phyloP scores from a whole-genome alignment of 2,113 vertebrate species.

The Malurus elegans region DNA sequence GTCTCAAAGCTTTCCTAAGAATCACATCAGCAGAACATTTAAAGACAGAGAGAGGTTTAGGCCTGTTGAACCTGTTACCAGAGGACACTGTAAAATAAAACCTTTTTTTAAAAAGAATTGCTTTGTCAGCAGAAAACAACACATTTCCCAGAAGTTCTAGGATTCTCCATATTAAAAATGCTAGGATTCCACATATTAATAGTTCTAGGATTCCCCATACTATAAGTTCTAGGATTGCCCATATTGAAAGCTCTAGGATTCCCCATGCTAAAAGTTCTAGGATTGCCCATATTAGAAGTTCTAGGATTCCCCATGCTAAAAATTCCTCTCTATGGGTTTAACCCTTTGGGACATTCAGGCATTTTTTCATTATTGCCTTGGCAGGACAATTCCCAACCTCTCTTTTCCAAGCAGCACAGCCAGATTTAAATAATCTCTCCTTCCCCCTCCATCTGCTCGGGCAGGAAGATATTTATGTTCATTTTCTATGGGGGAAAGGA shows the following conservation, averaged over 20 bases:
- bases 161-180: not conserved
- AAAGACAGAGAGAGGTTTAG: not conserved
- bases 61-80: not conserved
- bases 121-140: not conserved
- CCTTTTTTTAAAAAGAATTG: not conserved
- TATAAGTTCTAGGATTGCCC: not conserved
- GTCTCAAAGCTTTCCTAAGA: not conserved
- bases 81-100: not conserved
- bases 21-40: not conserved
- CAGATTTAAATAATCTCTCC: not conserved
- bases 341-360: not conserved
- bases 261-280: not conserved
- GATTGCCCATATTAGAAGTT: not conserved
- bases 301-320: not conserved
- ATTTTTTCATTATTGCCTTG: not conserved
- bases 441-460: not conserved
- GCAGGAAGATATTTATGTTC: not conserved
- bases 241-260: not conserved
- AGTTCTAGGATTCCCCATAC: not conserved
- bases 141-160: not conserved
- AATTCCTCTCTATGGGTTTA: not conserved
- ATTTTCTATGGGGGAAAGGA: not conserved
- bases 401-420: not conserved
- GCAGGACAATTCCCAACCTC: not conserved
- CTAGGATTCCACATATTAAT: not conserved